These are phyloP conservation scores for Trichoplusia ni DNA, from an alignment of 1,140 invertebrate species.

Conservation along the genomic window DNA sequence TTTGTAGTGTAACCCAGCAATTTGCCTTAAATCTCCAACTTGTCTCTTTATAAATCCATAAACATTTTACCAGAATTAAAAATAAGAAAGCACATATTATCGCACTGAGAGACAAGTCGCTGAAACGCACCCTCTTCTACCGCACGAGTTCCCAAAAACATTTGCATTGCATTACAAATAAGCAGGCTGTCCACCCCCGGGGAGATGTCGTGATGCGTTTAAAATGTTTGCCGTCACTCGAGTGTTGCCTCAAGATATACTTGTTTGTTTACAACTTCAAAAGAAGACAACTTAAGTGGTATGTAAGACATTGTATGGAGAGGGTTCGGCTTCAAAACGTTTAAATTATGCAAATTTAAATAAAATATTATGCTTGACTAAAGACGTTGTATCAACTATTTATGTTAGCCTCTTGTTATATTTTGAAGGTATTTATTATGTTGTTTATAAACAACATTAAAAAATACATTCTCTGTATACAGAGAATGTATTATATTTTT, in stretches of 20 bases:
- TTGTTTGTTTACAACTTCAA: constrained; percentile 28
- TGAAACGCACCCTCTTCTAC: not conserved
- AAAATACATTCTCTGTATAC: no score
- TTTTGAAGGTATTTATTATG: not conserved
- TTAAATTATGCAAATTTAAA: not conserved
- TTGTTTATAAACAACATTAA: no score
- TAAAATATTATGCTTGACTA: not conserved
- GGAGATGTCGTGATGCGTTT: constrained; percentile 26
- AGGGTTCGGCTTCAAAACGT: not conserved
- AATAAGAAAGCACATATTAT: no score
- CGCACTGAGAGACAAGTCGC: no score
- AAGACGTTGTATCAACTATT: not conserved
- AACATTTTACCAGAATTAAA: no score
- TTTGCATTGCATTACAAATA: constrained; percentile 31
- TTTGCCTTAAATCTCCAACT: no score
- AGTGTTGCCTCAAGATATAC: not conserved
- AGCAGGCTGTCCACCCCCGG: not conserved
- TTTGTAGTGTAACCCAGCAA: no score
- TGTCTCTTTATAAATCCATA: no score
- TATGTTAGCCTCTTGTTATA: not conserved
- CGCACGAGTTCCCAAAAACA: constrained; percentile 8
- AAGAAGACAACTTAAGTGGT: constrained; percentile 14
- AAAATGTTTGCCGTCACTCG: constrained; percentile 23
- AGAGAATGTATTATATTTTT: no score
- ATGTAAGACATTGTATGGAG: constrained; percentile 6